A percentile compares a stretch with the other conserved stretches of the same genome.
Evolutionary conservation across 2,797 vertebrate species (phyloP).

Genomic region (Syngnathus rostellatus): DNA sequence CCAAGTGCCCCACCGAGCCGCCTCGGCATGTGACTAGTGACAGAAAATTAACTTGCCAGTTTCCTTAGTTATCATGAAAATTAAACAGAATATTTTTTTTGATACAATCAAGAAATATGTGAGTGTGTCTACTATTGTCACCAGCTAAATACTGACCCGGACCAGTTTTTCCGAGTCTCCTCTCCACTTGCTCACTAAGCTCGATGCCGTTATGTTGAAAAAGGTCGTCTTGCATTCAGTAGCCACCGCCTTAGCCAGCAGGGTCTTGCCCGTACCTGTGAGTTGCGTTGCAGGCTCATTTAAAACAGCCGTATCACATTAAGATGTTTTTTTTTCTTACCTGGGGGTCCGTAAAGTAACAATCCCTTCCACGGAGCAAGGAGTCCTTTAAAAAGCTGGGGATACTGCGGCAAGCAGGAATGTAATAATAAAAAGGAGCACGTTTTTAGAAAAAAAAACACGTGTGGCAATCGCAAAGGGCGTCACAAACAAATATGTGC

Average conservation of each 20-base stretch:
- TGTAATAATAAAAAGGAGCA: background rate
- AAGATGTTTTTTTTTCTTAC: slow-evolving; percentile 44
- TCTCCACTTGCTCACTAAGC: slow-evolving; percentile 97
- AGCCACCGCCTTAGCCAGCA: slow-evolving; percentile 94
- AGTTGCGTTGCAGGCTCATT: background rate
- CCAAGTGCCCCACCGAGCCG: too few species aligned
- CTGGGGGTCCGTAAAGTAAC: slow-evolving; percentile 89
- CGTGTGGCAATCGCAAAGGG: background rate
- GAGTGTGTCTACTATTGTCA: background rate
- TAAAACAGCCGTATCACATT: too few species aligned
- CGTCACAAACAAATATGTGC: slow-evolving; percentile 30
- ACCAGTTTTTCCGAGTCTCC: slow-evolving; percentile 96
- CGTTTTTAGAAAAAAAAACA: background rate
- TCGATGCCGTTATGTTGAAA: slow-evolving; percentile 96
- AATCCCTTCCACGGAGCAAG: slow-evolving; percentile 93
- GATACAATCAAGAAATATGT: background rate
- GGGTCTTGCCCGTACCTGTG: slow-evolving; percentile 92
- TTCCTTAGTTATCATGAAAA: too few species aligned
- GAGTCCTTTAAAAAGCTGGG: slow-evolving; percentile 89
- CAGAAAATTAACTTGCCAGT: too few species aligned
- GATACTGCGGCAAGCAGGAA: slow-evolving; percentile 69
- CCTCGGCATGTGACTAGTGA: background rate
- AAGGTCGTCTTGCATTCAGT: slow-evolving; percentile 94
- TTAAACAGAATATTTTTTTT: background rate
- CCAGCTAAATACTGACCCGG: slow-evolving; percentile 66